A percentile compares a stretch with the other conserved stretches of the same genome.
phyloP scores from a whole-genome alignment of 1,140 invertebrate genomes.

The Lepidurus couesii region DNA sequence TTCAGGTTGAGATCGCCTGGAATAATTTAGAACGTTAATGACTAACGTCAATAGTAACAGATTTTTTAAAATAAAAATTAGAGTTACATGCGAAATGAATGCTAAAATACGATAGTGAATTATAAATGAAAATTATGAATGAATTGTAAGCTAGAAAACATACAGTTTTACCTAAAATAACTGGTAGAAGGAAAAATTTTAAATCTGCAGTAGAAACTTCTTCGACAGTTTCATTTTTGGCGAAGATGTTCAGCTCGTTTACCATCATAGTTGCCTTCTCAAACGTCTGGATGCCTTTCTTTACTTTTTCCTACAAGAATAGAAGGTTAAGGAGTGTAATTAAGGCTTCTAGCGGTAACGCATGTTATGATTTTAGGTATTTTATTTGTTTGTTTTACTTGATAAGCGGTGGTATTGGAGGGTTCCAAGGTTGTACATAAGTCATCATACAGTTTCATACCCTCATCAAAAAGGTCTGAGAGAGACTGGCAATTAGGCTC shows the following conservation, averaged over 20 bases:
- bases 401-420: conserved; percentile 55
- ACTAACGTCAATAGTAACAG: conserved; percentile 49
- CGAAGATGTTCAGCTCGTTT: conserved; percentile 73
- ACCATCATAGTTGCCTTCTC: conserved; percentile 72
- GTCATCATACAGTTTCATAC: conserved; percentile 53
- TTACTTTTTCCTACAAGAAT: conserved; percentile 56
- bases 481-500: conserved; percentile 42
- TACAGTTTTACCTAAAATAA: conserved; percentile 58
- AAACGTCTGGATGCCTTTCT: conserved; percentile 61
- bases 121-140: too few species aligned
- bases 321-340: conserved; percentile 32
- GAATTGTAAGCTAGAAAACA: not conserved
- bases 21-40: conserved; percentile 72
- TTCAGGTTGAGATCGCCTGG: conserved; percentile 67
- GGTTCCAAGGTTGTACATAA: conserved; percentile 53
- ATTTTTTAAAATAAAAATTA: too few species aligned
- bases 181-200: conserved; percentile 76
- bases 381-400: conserved; percentile 46
- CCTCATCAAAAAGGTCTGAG: conserved; percentile 56
- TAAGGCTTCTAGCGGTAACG: conserved; percentile 30
- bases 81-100: too few species aligned
- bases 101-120: too few species aligned
- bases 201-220: conserved; percentile 79
- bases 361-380: not conserved
- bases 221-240: conserved; percentile 76